Evolutionary conservation across 53 echinoderm and acorn worm genomes (phyloP).

Genomic region (Zoroaster sp.): DNA sequence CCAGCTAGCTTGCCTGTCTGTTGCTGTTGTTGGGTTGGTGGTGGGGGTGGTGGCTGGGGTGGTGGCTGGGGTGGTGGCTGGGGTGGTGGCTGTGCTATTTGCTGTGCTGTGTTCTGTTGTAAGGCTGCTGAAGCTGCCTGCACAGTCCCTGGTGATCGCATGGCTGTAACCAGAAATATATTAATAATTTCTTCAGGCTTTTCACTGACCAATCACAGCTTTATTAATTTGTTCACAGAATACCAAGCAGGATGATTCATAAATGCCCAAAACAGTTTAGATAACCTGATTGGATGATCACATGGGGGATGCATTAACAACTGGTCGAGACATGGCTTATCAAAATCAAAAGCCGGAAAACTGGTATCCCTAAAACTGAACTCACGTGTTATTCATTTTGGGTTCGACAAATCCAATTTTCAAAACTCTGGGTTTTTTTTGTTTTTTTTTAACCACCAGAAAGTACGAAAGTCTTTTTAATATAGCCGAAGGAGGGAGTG

Average conservation of each 20-base stretch:
- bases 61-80: constrained; percentile 22
- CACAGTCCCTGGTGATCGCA: constrained; percentile 84
- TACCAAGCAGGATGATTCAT: too few relatives aligned
- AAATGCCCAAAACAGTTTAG: too few relatives aligned
- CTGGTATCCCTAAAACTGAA: not conserved
- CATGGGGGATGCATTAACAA: too few relatives aligned
- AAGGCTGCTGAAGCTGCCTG: constrained; percentile 81
- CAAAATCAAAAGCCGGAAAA: not conserved
- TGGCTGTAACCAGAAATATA: constrained; percentile 77
- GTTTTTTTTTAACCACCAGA: too few relatives aligned
- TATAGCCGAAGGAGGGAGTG: not conserved
- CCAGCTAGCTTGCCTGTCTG: constrained; percentile 49
- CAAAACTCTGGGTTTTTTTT: too few relatives aligned
- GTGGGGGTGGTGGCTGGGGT: constrained; percentile 10
- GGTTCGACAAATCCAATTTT: not conserved
- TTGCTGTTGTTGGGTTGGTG: constrained; percentile 19
- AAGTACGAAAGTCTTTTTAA: too few relatives aligned
- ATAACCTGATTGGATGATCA: too few relatives aligned
- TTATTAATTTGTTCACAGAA: too few relatives aligned
- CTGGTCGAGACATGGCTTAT: not conserved
- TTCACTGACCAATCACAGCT: too few relatives aligned
- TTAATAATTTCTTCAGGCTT: not conserved
- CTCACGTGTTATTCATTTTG: not conserved
- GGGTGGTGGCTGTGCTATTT: constrained; percentile 12
- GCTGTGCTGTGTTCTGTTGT: constrained; percentile 56